Conservation (phyloP, 2,113 vertebrate genomes). For the Protomyctophum bolini region DNA sequence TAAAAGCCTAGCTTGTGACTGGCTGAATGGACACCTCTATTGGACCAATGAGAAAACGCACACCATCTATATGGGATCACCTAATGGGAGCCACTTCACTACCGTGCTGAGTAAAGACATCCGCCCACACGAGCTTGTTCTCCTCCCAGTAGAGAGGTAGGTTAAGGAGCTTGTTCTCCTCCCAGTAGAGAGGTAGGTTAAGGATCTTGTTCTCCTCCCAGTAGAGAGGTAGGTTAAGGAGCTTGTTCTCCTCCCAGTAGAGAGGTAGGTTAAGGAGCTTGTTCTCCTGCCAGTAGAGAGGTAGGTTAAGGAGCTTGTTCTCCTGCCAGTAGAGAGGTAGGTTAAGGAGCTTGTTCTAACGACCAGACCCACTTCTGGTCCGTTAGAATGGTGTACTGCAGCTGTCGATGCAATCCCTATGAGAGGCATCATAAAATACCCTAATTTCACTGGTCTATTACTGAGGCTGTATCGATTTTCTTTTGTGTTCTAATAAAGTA, state of each 20-base stretch:
- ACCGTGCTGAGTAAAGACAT: slow-evolving; percentile 83
- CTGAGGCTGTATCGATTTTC: too few relatives aligned
- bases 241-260: slow-evolving; percentile 80
- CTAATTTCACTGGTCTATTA: too few relatives aligned
- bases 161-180: slow-evolving; percentile 79
- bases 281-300: slow-evolving; percentile 82
- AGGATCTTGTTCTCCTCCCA: slow-evolving; percentile 82
- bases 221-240: slow-evolving; percentile 83
- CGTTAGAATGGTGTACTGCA: too few relatives aligned
- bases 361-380: too few relatives aligned
- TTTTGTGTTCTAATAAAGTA: too few relatives aligned
- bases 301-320: slow-evolving; percentile 81
- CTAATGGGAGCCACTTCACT: slow-evolving; percentile 79
- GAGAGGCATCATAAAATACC: too few relatives aligned
- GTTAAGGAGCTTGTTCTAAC: too few relatives aligned
- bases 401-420: too few relatives aligned
- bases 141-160: slow-evolving; percentile 84
- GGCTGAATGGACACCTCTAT: slow-evolving; percentile 87
- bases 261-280: slow-evolving; percentile 84
- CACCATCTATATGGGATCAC: slow-evolving; percentile 79
- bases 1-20: slow-evolving; percentile 86
- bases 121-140: slow-evolving; percentile 82
- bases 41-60: slow-evolving; percentile 83
- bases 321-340: slow-evolving; percentile 84
- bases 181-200: slow-evolving; percentile 81